Base-by-base conservation (phyloP, 2,888 invertebrate species). In the Phaedon cochleariae region DNA sequence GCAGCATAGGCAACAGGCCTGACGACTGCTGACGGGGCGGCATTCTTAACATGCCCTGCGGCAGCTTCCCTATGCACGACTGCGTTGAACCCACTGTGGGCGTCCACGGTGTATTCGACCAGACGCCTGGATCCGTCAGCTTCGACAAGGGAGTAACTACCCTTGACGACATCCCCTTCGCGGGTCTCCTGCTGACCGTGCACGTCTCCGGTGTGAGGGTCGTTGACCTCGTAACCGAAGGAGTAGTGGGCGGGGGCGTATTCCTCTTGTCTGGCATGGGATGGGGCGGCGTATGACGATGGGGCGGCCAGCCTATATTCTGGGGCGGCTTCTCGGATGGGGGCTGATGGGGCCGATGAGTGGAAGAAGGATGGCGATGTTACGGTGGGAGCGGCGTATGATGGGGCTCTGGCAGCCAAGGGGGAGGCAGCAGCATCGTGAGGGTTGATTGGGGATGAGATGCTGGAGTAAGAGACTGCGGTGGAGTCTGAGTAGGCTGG, bases 81-180 rank as follows among this genome's bases (percentile, higher is more conserved):
- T 4, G 86, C 86, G 74, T 86, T 85, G 80, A 86, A 86, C 60
- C 86, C 86, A 67, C 77, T 84, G 72, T 85, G 84, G 20, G 82
- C 81, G 74, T 86, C 86, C 15, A 86, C 84, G 62, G 83, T 83
- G 76, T 86, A 86, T 26, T 85, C 84, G 17, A 87, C 86, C 46
- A 83, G 80, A 63, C 86, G 83, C 57, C 81, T 82, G 72, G 83
- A 82, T 22, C 86, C 86, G 78, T 86, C 86, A 21, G 86, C 76
- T 69, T 86, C 86, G 72, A 86, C 80, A 1, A 86, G 74, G 64
- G 85, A 83, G 71, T 86, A 86, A 68, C 81, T 79, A 10, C 86
- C 86, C 60, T 84, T 83, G 21, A 86, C 86, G 62, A 78, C 80
- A 73, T 86, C 85, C 60, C 85, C 85, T 71, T 85, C 82, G 66